Evolutionary conservation across 2,113 vertebrate species (phyloP).

Genomic region (Megalops atlanticus): DNA sequence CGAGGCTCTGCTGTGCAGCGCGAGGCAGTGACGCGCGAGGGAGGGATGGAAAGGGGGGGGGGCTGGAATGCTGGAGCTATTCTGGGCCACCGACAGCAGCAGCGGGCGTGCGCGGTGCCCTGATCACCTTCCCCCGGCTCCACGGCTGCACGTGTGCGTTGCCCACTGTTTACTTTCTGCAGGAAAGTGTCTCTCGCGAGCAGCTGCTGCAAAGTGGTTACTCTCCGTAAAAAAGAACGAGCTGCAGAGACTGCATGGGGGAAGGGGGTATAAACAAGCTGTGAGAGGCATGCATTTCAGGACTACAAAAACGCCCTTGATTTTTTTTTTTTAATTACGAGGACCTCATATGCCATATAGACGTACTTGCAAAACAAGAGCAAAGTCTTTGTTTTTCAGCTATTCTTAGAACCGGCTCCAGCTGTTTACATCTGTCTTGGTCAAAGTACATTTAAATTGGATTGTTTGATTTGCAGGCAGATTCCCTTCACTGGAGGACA

Average conservation of each 20-base stretch:
- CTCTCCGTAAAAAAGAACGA: background rate
- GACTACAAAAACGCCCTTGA: background rate
- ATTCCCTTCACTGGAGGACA: background rate
- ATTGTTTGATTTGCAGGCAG: background rate
- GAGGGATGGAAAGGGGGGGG: background rate
- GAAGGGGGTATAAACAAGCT: background rate
- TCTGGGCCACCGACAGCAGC: constrained; percentile 12
- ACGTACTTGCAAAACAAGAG: background rate
- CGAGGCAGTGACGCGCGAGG: constrained; percentile 13
- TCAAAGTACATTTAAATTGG: background rate
- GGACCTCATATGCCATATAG: background rate
- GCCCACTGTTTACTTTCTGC: background rate
- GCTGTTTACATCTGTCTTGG: background rate
- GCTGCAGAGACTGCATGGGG: background rate
- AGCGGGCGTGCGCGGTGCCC: background rate
- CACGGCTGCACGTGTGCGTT: constrained; percentile 10
- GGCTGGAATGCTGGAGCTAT: constrained; percentile 5
- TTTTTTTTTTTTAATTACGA: background rate
- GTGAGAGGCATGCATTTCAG: background rate
- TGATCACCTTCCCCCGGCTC: background rate
- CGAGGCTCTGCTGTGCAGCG: constrained; percentile 9
- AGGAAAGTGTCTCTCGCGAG: no score
- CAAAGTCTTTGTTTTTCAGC: background rate
- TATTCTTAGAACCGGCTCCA: background rate
- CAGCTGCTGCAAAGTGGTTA: background rate